These are phyloP conservation scores for Lichenostomus cassidix DNA, from an alignment of 2,113 vertebrate genomes.

Conservation along the genomic window DNA sequence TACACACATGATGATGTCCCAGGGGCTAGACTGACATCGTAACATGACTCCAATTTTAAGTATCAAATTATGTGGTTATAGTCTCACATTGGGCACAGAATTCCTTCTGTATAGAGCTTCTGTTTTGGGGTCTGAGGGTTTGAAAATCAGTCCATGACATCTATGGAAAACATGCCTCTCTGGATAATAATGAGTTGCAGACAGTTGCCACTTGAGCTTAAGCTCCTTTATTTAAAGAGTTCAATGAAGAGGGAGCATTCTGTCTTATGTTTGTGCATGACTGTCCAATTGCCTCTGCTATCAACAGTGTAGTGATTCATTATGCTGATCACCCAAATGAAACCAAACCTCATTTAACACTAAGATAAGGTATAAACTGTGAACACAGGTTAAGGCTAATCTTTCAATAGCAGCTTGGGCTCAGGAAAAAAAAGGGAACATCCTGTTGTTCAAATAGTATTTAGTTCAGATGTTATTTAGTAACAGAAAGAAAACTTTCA, in stretches of 20 bases:
- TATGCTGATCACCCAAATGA: not conserved
- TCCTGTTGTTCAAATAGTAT: constrained; percentile 7
- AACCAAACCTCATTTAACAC: not conserved
- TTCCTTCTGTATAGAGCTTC: not conserved
- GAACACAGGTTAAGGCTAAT: constrained; percentile 34
- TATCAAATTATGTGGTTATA: not conserved
- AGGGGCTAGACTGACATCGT: not conserved
- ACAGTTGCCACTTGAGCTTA: not conserved
- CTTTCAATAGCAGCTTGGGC: not conserved
- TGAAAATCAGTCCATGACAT: not conserved
- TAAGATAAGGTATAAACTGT: not conserved
- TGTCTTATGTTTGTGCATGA: not conserved
- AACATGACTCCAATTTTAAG: not conserved
- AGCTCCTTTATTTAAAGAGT: not conserved
- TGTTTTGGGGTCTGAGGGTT: not conserved
- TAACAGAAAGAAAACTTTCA: constrained; percentile 46
- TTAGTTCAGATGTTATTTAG: constrained; percentile 55
- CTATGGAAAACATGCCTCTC: not conserved
- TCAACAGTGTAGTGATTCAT: not conserved
- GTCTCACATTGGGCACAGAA: not conserved
- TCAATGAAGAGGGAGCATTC: not conserved
- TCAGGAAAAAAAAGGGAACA: not conserved
- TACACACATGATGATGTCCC: not conserved
- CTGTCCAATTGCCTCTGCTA: not conserved
- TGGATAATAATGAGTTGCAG: not conserved